Conservation (phyloP, 2,797 vertebrate species). For the Brotula barbata region DNA sequence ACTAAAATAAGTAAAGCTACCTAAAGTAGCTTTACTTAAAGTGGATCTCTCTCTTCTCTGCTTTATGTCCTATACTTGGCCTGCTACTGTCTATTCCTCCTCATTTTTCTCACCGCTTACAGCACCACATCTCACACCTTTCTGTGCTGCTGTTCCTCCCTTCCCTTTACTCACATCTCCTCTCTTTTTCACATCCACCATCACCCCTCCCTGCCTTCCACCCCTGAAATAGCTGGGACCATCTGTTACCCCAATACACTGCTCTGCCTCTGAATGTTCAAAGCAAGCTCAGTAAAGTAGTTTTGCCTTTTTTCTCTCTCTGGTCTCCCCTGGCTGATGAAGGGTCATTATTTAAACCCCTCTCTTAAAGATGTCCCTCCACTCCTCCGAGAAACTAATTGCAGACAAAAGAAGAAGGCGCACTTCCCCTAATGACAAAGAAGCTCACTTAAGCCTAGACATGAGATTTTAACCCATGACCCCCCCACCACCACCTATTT, state of each 20-base stretch:
- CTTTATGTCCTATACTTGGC: background rate
- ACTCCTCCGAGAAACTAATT: constrained; percentile 80
- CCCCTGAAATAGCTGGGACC: constrained; percentile 58
- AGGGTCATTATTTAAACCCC: constrained; percentile 81
- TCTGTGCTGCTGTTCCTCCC: constrained; percentile 11
- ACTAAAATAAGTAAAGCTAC: background rate
- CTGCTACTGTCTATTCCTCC: constrained; percentile 9
- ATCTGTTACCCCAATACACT: constrained; percentile 74
- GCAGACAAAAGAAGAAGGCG: constrained; percentile 77
- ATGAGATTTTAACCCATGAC: constrained; percentile 63
- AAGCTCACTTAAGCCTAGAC: constrained; percentile 66
- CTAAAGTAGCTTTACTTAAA: background rate
- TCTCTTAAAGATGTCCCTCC: constrained; percentile 76
- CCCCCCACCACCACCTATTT: constrained; percentile 45
- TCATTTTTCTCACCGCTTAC: background rate
- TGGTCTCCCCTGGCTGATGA: constrained; percentile 71
- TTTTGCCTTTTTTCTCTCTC: constrained; percentile 57
- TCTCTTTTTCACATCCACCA: constrained; percentile 19
- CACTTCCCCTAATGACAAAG: constrained; percentile 81
- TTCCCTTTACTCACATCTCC: constrained; percentile 19
- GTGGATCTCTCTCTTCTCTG: background rate
- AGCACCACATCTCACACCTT: constrained; percentile 3
- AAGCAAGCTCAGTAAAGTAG: constrained; percentile 70
- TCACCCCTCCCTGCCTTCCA: constrained; percentile 25
- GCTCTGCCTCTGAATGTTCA: constrained; percentile 75